Evolutionary conservation across 1,140 invertebrate genomes (phyloP).

Genomic region (Hycleus phaleratus): DNA sequence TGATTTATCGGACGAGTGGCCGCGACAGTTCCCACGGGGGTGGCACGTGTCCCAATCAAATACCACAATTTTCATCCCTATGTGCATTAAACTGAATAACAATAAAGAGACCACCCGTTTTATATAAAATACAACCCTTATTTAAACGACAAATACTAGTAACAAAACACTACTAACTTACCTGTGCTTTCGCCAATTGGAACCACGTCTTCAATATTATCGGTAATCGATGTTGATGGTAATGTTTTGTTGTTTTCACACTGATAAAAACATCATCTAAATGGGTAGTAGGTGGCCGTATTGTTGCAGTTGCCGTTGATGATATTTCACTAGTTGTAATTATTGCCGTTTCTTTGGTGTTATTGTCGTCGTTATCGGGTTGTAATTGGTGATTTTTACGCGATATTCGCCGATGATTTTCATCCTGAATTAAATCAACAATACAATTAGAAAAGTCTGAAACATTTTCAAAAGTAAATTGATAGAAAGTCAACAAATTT

Average conservation of each 20-base stretch:
- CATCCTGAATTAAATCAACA: too few relatives aligned
- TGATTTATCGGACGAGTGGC: neutral
- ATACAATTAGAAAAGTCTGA: too few relatives aligned
- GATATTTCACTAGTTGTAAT: slow-evolving; percentile 38
- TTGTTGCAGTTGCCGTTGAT: slow-evolving; percentile 48
- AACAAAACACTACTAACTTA: slow-evolving; percentile 37
- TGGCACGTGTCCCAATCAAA: slow-evolving; percentile 9
- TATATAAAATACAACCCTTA: neutral
- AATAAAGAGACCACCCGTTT: neutral
- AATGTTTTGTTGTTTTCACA: slow-evolving; percentile 87
- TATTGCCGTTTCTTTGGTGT: slow-evolving; percentile 18
- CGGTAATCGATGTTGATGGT: slow-evolving; percentile 75
- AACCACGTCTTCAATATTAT: slow-evolving; percentile 90
- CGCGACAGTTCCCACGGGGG: slow-evolving; percentile 12
- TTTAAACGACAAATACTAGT: neutral
- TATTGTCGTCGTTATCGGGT: slow-evolving; percentile 20
- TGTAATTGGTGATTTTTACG: slow-evolving; percentile 16
- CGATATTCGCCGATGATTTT: slow-evolving; percentile 1
- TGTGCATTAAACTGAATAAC: neutral
- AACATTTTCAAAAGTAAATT: too few relatives aligned
- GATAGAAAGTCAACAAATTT: too few relatives aligned
- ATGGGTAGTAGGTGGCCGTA: slow-evolving; percentile 57
- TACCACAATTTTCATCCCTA: neutral
- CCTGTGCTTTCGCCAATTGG: slow-evolving; percentile 81
- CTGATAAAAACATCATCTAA: slow-evolving; percentile 87